Conservation (phyloP, 64 coral and sea anemone species). For the Stichodactyla helianthus region DNA sequence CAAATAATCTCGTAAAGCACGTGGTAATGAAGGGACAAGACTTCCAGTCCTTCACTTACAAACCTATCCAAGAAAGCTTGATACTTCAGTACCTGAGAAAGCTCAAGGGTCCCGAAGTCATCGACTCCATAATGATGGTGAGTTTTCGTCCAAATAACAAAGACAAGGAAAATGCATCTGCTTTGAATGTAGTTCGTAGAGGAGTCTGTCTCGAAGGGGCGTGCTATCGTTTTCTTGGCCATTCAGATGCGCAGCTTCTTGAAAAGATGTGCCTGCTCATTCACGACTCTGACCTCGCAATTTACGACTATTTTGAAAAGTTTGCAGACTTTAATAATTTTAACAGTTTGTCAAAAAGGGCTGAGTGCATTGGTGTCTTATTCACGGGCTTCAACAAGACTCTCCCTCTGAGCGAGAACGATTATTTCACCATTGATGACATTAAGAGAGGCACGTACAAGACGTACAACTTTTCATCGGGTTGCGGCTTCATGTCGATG, state of each 20-base stretch:
- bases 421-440: slow-evolving; percentile 34
- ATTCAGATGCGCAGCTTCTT: slow-evolving; percentile 38
- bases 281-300: slow-evolving; percentile 24
- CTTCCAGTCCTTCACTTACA: not conserved
- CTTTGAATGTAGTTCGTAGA: not conserved
- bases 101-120: not conserved
- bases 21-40: not conserved
- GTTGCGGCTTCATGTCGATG: slow-evolving; percentile 71
- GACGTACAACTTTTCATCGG: slow-evolving; percentile 42
- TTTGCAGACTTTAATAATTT: slow-evolving; percentile 63
- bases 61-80: not conserved
- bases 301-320: slow-evolving; percentile 46
- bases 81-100: slow-evolving; percentile 5
- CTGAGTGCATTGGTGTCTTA: slow-evolving; percentile 48
- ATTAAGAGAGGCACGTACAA: slow-evolving; percentile 5
- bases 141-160: not conserved
- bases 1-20: slow-evolving; percentile 4
- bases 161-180: not conserved
- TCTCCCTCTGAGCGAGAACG: slow-evolving; percentile 24
- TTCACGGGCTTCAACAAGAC: slow-evolving; percentile 42
- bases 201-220: slow-evolving; percentile 15
- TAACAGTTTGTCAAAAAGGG: slow-evolving; percentile 17
- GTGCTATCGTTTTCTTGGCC: slow-evolving; percentile 33
- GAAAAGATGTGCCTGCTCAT: slow-evolving; percentile 63
- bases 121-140: not conserved